phyloP scores from a whole-genome alignment of 35 echinoderm and acorn worm genomes.

The Hemicentrotus pulcherrimus region DNA sequence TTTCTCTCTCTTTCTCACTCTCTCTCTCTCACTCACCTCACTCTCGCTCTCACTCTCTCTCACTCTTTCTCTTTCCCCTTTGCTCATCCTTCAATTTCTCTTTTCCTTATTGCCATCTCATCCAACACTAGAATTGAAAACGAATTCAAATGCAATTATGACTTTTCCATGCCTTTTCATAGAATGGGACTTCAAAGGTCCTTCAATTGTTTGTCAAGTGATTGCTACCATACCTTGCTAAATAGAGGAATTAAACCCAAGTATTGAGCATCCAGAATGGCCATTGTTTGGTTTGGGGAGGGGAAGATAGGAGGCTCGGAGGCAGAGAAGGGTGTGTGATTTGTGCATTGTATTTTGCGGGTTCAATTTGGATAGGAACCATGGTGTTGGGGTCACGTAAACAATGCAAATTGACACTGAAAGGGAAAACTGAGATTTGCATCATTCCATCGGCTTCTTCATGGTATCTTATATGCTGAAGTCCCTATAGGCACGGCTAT shows the following conservation, averaged over 20 bases:
- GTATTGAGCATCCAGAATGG: background rate
- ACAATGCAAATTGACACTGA: background rate
- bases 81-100: background rate
- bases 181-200: background rate
- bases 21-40: too few species aligned
- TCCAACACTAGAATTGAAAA: background rate
- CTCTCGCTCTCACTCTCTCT: background rate
- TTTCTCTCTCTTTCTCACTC: too few species aligned
- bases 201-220: conserved; percentile 34
- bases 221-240: conserved; percentile 3
- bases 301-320: background rate
- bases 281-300: background rate
- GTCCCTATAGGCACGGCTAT: background rate
- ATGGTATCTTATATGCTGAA: background rate
- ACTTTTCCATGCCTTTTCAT: background rate
- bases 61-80: background rate
- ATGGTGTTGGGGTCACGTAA: background rate
- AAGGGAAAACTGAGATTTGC: background rate
- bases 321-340: background rate
- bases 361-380: conserved; percentile 4
- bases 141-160: background rate
- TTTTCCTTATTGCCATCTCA: background rate
- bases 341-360: background rate
- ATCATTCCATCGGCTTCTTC: background rate
- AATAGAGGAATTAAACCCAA: conserved; percentile 23